Percentiles rank a stretch among this genome's conserved stretches.
Conservation (phyloP, 2,113 vertebrate species). For the Phrynosoma platyrhinos region DNA sequence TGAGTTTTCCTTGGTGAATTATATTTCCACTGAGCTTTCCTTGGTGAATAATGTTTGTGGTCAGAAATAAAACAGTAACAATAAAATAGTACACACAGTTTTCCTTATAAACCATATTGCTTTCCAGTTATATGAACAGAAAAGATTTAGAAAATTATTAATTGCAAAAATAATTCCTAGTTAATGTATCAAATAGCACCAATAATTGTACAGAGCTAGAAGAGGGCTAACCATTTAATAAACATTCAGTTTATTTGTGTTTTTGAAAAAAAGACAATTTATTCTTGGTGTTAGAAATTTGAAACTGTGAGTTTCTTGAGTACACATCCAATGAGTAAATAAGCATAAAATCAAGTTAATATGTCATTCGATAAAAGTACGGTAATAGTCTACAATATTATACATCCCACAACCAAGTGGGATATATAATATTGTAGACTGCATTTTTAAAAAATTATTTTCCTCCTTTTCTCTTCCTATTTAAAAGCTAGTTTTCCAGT, state of each 20-base stretch:
- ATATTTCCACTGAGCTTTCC: neutral
- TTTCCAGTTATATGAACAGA: neutral
- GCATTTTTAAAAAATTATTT: slow-evolving; percentile 8
- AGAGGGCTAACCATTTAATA: neutral
- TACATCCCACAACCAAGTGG: too few species aligned
- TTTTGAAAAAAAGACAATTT: slow-evolving; percentile 5
- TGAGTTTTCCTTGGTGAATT: neutral
- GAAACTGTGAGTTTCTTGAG: slow-evolving; percentile 5
- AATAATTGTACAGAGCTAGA: neutral
- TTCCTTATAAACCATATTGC: neutral
- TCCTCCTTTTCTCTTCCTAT: slow-evolving; percentile 9
- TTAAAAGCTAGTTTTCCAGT: neutral
- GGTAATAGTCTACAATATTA: too few species aligned
- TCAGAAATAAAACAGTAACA: neutral
- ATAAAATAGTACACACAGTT: neutral
- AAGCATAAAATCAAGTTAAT: too few species aligned
- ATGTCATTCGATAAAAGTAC: too few species aligned
- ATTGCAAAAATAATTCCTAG: neutral
- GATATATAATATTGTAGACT: neutral
- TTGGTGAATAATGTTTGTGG: neutral
- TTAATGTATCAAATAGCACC: slow-evolving; percentile 12
- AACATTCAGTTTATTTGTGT: slow-evolving; percentile 1
- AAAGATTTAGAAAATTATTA: neutral
- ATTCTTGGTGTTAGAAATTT: slow-evolving; percentile 37
- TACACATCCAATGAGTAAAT: neutral